These are phyloP conservation scores for Phylloscopus trochiloides DNA, from an alignment of 2,113 vertebrate species.

Conservation along the genomic window DNA sequence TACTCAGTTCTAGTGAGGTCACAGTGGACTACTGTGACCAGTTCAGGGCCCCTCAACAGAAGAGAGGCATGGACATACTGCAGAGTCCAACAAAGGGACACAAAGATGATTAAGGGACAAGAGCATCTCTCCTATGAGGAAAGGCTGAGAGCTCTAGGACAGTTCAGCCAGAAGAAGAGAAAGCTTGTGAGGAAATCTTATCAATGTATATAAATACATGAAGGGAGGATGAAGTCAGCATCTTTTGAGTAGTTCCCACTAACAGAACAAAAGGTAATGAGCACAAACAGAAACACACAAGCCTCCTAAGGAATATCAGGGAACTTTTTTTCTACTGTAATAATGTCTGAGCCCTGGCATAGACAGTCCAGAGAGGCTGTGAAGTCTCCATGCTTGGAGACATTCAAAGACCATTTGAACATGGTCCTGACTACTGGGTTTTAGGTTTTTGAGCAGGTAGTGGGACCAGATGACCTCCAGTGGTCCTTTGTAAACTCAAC, in stretches of 20 bases:
- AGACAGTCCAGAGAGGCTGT: not conserved
- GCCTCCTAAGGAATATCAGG: not conserved
- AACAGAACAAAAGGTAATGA: not conserved
- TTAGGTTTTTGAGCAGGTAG: not conserved
- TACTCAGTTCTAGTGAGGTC: not conserved
- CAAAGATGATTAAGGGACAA: not conserved
- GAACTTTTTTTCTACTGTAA: not conserved
- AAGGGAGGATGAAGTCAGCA: not conserved
- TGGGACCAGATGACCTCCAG: not conserved
- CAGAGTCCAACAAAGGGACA: not conserved
- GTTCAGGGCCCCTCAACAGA: not conserved
- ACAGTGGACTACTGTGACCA: not conserved
- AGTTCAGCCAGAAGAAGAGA: not conserved
- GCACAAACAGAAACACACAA: not conserved
- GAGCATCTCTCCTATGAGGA: not conserved
- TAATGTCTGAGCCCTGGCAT: not conserved
- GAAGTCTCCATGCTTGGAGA: not conserved
- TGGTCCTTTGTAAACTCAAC: not conserved
- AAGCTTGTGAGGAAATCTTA: not conserved
- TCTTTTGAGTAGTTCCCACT: not conserved
- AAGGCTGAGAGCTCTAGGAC: not conserved
- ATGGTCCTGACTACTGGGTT: rapidly evolving
- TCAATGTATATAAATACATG: not conserved
- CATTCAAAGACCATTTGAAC: not conserved
- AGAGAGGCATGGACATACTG: not conserved